Conservation (phyloP, 2,888 invertebrate species). For the Coenonympha arcania region DNA sequence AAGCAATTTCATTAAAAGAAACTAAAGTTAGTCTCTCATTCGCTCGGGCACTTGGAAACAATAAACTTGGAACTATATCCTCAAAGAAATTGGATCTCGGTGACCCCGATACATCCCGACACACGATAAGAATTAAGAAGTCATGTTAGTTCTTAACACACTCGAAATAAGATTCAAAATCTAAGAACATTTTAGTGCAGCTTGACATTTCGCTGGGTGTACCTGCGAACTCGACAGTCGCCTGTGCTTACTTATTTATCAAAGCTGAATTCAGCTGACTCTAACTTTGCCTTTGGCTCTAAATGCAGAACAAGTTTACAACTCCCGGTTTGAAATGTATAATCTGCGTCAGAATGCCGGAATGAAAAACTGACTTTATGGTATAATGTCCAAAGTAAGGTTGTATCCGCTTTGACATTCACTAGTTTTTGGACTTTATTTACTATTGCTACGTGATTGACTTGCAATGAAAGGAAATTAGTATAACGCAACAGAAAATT, state of each 20-base stretch:
- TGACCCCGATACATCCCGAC: constrained; percentile 11
- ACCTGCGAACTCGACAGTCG: not conserved
- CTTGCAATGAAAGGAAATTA: too few species aligned
- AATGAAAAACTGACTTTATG: too few species aligned
- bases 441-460: too few species aligned
- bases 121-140: not conserved
- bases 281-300: constrained; percentile 10
- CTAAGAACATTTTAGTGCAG: not conserved
- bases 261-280: constrained; percentile 15
- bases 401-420: too few species aligned
- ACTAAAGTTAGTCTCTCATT: constrained; percentile 16
- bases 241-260: constrained; percentile 13
- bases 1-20: constrained; percentile 25
- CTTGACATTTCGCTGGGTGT: constrained; percentile 1
- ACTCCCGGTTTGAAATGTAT: not conserved
- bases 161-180: constrained; percentile 3
- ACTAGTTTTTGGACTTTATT: too few species aligned
- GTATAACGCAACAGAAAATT: too few species aligned
- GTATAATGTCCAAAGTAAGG: too few species aligned
- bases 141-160: not conserved
- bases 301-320: constrained; percentile 6
- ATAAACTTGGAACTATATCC: constrained; percentile 23
- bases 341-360: not conserved
- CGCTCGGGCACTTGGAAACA: constrained; percentile 18
- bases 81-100: constrained; percentile 19